These are phyloP conservation scores for Neoniphon sammara DNA, from an alignment of 2,797 vertebrate species.

Conservation along the genomic window DNA sequence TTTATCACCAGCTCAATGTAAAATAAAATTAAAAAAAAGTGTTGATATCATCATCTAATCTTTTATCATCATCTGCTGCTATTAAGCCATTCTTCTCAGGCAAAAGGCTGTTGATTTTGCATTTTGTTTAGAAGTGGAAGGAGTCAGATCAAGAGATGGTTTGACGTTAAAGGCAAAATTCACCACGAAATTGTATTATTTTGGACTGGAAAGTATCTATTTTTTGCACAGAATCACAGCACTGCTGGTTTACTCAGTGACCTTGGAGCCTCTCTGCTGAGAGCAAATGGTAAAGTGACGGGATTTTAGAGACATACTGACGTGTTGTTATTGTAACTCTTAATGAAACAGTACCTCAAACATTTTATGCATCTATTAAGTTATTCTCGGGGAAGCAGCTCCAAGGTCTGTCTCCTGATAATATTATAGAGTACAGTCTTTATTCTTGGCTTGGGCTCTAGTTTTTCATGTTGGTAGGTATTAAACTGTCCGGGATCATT, in stretches of 20 bases:
- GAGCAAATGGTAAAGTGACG: too few relatives aligned
- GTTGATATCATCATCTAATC: constrained; percentile 35
- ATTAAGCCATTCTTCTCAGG: background rate
- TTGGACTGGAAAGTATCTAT: background rate
- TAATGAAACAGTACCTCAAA: background rate
- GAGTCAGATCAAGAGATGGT: background rate
- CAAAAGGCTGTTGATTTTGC: constrained; percentile 10
- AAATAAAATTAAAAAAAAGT: constrained; percentile 39
- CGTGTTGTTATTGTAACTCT: too few relatives aligned
- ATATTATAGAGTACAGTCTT: background rate
- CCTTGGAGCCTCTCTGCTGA: too few relatives aligned
- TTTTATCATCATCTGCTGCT: background rate
- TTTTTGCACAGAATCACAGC: too few relatives aligned
- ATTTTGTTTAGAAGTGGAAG: background rate
- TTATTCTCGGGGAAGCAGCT: background rate
- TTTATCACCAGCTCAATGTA: constrained; percentile 54
- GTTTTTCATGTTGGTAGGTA: background rate
- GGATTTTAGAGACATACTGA: too few relatives aligned
- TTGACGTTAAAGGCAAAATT: background rate
- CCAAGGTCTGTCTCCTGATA: background rate
- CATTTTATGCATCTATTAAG: background rate
- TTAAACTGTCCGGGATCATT: background rate
- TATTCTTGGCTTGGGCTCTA: background rate
- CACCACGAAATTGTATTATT: background rate
- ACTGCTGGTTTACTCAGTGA: too few relatives aligned